Evolutionary conservation across 1,140 invertebrate species (phyloP), one percentile per base, ranked within the genome.

Genomic region (Monochamus saltuarius): DNA sequence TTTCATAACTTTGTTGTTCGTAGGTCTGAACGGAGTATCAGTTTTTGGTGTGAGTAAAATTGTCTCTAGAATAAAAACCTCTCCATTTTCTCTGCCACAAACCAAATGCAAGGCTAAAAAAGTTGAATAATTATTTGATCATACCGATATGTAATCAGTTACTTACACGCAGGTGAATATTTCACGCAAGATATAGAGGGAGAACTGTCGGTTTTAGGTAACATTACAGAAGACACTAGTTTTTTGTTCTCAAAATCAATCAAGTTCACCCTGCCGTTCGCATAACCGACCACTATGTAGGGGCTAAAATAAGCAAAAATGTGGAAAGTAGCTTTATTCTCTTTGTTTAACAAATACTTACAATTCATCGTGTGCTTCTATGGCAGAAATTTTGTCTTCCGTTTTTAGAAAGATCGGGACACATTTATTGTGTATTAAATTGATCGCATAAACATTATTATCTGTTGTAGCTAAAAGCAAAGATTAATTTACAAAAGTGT

Each of bases 21-120:
- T 79, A 65, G 81, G 79, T 22, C 76, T 73, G 62, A 80, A 80
- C 0, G 83, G 80, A 38, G 68, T 67, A 11, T 75, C 47, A 1
- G 73, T 74, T 50, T 81, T 62, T 0, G 80, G 77, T n/a, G 75
- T 73, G 37, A 85, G 64, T 11, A 80, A 78, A 7, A 78, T 72
- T 0, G 83, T 79, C 64, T 84, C 78, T 6, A 86, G 62, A 49
- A 86, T 78, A 74, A 83, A 76, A 4, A 86, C 35, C 36, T 78
- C 70, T 2, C 84, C 84, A 52, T 79, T 82, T 35, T 77, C 73
- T 45, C 83, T 59, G 2, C 82, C 83, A 56, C 83, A 84, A 22
- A 78, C 80, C 9, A 84, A 68, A 68, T 82, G 80, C 13, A 81
- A 59, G 17, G 80, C 82, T 83, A 60, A 7, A 71, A 67, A 59